Conservation (phyloP, 2,113 vertebrate species). For the Callorhinus ursinus region DNA sequence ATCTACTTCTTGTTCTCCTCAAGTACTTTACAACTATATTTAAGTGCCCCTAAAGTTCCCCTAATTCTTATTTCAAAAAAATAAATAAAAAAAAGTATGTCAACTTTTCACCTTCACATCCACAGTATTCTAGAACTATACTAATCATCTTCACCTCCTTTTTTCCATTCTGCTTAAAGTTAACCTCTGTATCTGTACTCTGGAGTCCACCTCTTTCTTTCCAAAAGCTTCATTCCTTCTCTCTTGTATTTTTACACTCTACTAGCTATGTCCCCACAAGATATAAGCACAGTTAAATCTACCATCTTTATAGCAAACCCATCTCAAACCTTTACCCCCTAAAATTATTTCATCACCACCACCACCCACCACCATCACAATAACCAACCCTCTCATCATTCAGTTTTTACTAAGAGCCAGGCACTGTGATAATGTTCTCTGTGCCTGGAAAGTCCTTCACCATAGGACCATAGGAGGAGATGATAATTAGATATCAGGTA, state of each 20-base stretch:
- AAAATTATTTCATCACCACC: not conserved
- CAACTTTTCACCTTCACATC: not conserved
- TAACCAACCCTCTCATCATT: not conserved
- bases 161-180: not conserved
- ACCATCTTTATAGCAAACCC: not conserved
- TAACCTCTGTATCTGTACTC: not conserved
- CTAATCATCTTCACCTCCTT: not conserved
- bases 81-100: not conserved
- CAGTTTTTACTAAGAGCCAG: not conserved
- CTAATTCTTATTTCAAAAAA: not conserved
- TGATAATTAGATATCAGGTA: not conserved
- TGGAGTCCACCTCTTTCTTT: not conserved
- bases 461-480: not conserved
- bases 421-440: not conserved
- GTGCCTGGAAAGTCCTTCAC: not conserved
- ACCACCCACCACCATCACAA: not conserved
- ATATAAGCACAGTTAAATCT: slow-evolving; percentile 15
- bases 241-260: not conserved
- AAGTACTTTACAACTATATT: not conserved
- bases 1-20: not conserved
- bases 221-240: not conserved
- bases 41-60: not conserved
- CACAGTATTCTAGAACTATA: not conserved
- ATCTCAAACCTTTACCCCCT: not conserved
- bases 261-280: not conserved